Evolutionary conservation across 2,888 invertebrate genomes (phyloP).

Genomic region (Scaptomyza cyrtandrae): DNA sequence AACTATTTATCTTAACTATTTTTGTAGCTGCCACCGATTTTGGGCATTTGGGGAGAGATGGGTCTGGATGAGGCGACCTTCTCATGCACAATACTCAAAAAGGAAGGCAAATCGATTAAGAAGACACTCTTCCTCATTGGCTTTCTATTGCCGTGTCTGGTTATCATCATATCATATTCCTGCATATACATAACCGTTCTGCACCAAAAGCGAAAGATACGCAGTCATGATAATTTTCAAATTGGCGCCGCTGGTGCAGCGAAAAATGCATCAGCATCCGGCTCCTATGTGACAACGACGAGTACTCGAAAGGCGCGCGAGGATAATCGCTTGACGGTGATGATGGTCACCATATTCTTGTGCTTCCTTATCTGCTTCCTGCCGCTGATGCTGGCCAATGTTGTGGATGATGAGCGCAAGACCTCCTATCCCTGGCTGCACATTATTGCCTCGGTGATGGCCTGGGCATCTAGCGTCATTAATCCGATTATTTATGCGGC

Average conservation of each 20-base stretch:
- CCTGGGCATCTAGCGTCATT: slow-evolving; percentile 95
- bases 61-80: slow-evolving; percentile 92
- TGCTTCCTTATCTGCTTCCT: slow-evolving; percentile 94
- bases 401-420: slow-evolving; percentile 90
- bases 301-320: slow-evolving; percentile 85
- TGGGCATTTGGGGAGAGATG: slow-evolving; percentile 93
- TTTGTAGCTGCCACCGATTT: slow-evolving; percentile 89
- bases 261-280: slow-evolving; percentile 49
- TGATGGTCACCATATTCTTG: slow-evolving; percentile 94
- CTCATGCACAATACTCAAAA: slow-evolving; percentile 94
- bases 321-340: slow-evolving; percentile 91
- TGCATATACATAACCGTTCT: slow-evolving; percentile 93
- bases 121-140: slow-evolving; percentile 93
- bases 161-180: slow-evolving; percentile 93
- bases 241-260: slow-evolving; percentile 67
- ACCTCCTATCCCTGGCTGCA: slow-evolving; percentile 90
- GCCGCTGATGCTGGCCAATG: slow-evolving; percentile 94
- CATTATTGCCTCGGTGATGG: slow-evolving; percentile 92
- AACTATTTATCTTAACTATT: too few species aligned
- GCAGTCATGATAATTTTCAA: slow-evolving; percentile 86
- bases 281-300: slow-evolving; percentile 83
- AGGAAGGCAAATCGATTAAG: slow-evolving; percentile 92
- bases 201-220: slow-evolving; percentile 89
- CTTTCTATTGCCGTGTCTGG: slow-evolving; percentile 92
- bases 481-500: slow-evolving; percentile 96